Conservation (phyloP, 2,888 invertebrate species). For the Tenthredo notha region DNA sequence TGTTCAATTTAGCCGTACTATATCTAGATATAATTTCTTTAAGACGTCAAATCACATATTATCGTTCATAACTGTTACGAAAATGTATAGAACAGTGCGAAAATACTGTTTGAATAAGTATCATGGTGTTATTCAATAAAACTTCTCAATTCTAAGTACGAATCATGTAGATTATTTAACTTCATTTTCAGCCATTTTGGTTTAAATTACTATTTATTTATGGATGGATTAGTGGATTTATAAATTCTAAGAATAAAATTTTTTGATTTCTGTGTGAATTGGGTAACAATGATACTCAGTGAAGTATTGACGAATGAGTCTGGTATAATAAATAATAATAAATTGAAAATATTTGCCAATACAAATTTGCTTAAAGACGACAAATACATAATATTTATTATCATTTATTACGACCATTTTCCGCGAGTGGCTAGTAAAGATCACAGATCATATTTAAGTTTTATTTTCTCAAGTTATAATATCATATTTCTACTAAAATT, state of each 20-base stretch:
- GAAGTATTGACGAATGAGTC: background rate
- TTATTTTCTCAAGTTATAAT: constrained; percentile 44
- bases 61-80: background rate
- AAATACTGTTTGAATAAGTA: constrained; percentile 24
- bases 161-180: background rate
- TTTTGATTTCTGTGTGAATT: background rate
- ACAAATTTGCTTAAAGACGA: background rate
- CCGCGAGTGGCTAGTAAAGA: constrained; percentile 21
- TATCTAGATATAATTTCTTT: constrained; percentile 8
- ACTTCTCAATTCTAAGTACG: background rate
- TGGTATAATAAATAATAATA: constrained; percentile 29
- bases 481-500: constrained; percentile 21
- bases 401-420: constrained; percentile 16
- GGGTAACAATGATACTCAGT: background rate
- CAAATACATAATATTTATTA: constrained; percentile 18
- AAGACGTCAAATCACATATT: constrained; percentile 2
- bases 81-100: background rate
- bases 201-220: background rate
- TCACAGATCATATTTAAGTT: constrained; percentile 38
- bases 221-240: background rate
- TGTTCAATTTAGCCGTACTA: constrained; percentile 21
- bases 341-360: background rate
- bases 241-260: constrained; percentile 1
- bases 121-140: constrained; percentile 45
- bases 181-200: background rate